Base-by-base conservation (phyloP, 1,140 invertebrate genomes). In the Drosophila kohkoa region DNA sequence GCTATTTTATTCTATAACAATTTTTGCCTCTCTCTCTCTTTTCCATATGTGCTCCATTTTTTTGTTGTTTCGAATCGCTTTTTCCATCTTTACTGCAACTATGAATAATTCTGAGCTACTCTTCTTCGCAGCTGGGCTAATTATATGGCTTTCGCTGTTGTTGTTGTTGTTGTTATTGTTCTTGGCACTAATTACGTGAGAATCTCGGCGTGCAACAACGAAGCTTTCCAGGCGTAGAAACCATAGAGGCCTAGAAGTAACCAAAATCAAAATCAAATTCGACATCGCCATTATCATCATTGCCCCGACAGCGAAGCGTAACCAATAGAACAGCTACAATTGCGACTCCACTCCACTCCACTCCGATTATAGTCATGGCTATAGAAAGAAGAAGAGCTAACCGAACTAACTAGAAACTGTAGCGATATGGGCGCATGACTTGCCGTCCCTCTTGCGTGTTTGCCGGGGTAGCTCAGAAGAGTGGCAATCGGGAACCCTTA, bases 171-270 rank as follows among this genome's bases (percentile, higher is more conserved):
- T 25, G 20, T 25, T 70, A 41, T 76, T 83, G 81, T 75, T 89
- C 80, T 79, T 69, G 77, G 55, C 80, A 77, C 80, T 88, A 88
- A 88, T 88, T 88, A 88, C 83, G 70, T 83, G 77, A 70, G 77
- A 88, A 71, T 71, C 77, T 65, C 58, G 16, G 69, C 66, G 60
- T 77, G 77, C 81, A 73, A 7, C 54, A 73, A 5, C 54, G 38
- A 57, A 69, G 72, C 72, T 75, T 75, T 62, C 51, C 54, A 59
- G 62, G 32, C 25, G 28, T 30, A 58, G 41, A 67, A 73, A 59
- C 64, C 71, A 74, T 70, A 75, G 32, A 69, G 66, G 57, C 70
- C 28, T 25, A 25, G 20, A 25, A 25, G 20, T 25, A 57, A 35
- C n/a, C 16, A 10, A 51, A 67, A 52, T 30, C 72, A 77, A 63